These are phyloP conservation scores for Drosophila lini DNA, from an alignment of 1,140 invertebrate genomes.

Conservation along the genomic window DNA sequence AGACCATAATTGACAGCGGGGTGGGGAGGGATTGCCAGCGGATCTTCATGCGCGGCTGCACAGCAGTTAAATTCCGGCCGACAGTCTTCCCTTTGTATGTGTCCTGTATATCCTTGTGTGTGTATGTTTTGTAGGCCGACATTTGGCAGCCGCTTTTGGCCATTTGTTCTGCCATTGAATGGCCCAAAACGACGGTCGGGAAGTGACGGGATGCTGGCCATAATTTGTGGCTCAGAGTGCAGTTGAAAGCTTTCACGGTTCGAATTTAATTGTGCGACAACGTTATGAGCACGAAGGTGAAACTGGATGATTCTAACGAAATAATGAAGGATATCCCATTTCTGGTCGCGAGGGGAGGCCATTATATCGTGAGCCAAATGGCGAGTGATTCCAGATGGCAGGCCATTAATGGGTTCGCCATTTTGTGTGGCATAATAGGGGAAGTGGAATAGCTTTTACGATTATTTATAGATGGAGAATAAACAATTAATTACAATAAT, in stretches of 20 bases:
- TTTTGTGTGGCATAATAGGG: constrained; percentile 9
- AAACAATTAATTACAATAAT: neutral
- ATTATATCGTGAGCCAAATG: constrained; percentile 24
- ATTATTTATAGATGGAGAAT: constrained; percentile 3
- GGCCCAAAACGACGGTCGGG: constrained; percentile 24
- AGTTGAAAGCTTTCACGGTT: constrained; percentile 41
- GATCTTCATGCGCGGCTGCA: constrained; percentile 72
- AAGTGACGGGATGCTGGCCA: constrained; percentile 12
- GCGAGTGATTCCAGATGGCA: constrained; percentile 32
- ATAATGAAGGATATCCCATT: constrained; percentile 37
- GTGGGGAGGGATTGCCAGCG: constrained; percentile 23
- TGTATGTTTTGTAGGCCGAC: constrained; percentile 51
- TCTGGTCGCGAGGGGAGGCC: neutral
- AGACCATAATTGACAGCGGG: constrained; percentile 72
- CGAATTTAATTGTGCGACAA: constrained; percentile 73
- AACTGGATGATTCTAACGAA: constrained; percentile 29
- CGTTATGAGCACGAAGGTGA: constrained; percentile 68
- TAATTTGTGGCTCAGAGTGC: constrained; percentile 62
- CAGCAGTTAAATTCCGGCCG: constrained; percentile 72
- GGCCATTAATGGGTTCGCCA: constrained; percentile 28
- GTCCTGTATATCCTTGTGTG: constrained; percentile 16
- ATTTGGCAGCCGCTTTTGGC: constrained; percentile 59
- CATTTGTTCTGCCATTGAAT: constrained; percentile 52
- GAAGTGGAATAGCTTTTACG: neutral
- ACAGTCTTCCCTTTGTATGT: constrained; percentile 53